These are phyloP conservation scores for Chaenogobius annularis DNA, from an alignment of 2,113 vertebrate genomes.

Conservation along the genomic window DNA sequence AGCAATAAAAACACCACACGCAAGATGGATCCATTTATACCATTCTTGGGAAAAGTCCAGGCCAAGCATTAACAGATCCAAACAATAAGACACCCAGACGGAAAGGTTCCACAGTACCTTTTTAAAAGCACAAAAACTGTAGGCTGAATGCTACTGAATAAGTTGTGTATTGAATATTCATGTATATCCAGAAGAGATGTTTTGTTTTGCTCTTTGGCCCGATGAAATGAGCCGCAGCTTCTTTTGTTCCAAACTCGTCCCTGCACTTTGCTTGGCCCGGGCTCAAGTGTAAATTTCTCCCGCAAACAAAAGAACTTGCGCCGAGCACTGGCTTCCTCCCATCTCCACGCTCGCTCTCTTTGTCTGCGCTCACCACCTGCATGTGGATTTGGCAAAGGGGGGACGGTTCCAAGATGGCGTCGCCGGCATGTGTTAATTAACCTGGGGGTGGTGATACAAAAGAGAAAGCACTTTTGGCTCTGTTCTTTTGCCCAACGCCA, in stretches of 20 bases:
- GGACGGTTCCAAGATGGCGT: conserved; percentile 47
- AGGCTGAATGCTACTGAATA: too few species aligned
- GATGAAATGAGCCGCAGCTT: conserved; percentile 3
- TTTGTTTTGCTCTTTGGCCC: not conserved
- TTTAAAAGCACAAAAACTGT: too few species aligned
- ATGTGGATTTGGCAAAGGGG: conserved; percentile 59
- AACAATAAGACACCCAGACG: too few species aligned
- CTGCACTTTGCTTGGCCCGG: conserved; percentile 13
- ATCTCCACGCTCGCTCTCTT: conserved; percentile 53
- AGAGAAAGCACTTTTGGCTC: conserved; percentile 42
- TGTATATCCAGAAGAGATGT: too few species aligned
- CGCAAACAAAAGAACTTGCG: conserved; percentile 13
- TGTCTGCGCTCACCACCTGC: conserved; percentile 58
- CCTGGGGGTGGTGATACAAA: conserved; percentile 52
- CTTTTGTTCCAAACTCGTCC: conserved; percentile 25
- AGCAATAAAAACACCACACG: too few species aligned
- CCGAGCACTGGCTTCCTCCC: conserved; percentile 33
- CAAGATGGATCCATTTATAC: too few species aligned
- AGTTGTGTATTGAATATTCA: too few species aligned
- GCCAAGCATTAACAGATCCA: too few species aligned
- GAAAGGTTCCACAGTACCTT: too few species aligned
- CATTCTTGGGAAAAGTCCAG: too few species aligned
- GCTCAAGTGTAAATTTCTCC: conserved; percentile 11
- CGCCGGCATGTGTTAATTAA: conserved; percentile 67
- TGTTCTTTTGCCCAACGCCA: conserved; percentile 9